Evolutionary conservation across 2,797 vertebrate genomes (phyloP), one percentile per base, ranked within the genome.

Genomic region (Characodon lateralis): DNA sequence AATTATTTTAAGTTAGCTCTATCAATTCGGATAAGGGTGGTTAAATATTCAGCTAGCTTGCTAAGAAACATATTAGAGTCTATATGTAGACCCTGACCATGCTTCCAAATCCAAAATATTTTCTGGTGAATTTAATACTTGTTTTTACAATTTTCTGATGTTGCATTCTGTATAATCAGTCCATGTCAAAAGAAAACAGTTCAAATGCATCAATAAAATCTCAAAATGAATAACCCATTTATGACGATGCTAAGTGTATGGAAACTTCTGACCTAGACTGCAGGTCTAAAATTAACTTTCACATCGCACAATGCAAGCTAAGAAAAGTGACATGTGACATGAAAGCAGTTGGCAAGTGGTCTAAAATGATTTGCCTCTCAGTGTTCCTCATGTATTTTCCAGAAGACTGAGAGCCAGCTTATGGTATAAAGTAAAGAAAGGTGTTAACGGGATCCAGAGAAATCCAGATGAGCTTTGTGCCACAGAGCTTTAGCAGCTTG

Each of bases 401-500:
- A 73, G 73, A 75, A 78, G 71, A 85, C 74, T 79, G 72, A 74
- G 6, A 80, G 82, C 83, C 88, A 87, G 82, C 79, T 89, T 89
- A 93, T 91, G 91, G 87, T 73, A 89, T 59, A 26, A 86, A 81
- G 41, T 72, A 83, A 81, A 87, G 77, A 85, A 89, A 91, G 81
- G 80, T 77, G 83, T 90, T 87, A 87, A 93, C 90, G 91, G 90
- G 89, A 93, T 94, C 88, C 89, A 76, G 82, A 86, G 83, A 89
- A 94, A 90, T 86, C 89, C 78, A 83, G 72, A 78, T 75, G 56
- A 46, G 66, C 13, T 69, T 13, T 59, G 16, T 5, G 58, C 12
- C 78, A 82, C 85, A 83, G 84, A 72, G 82, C 72, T 79, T 84
- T 83, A 83, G 83, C 82, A 65, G 83, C 78, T 81, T 92, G 89